Evolutionary conservation across 2,113 vertebrate species (phyloP).

Genomic region (Serinus canaria): DNA sequence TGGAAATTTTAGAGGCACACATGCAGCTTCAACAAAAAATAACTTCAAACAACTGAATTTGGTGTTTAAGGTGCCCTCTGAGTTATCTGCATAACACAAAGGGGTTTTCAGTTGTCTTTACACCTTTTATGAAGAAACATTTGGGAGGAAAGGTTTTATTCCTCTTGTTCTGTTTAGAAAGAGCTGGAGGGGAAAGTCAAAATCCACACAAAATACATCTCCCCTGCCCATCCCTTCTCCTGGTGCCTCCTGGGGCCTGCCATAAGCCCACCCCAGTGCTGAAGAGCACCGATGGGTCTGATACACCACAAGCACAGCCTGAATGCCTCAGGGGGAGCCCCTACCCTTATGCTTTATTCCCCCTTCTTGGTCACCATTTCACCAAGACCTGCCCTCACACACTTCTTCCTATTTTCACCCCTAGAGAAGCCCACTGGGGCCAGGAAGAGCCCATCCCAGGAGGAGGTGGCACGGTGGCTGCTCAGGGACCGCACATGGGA

Average conservation of each 20-base stretch:
- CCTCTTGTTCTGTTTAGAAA: background rate
- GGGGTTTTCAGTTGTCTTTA: background rate
- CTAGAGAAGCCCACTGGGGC: background rate
- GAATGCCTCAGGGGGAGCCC: background rate
- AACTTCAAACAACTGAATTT: background rate
- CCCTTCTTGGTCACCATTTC: background rate
- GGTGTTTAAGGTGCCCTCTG: background rate
- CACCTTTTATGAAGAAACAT: background rate
- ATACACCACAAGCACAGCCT: background rate
- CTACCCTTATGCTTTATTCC: background rate
- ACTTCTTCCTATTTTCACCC: background rate
- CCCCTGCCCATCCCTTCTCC: background rate
- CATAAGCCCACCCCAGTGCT: fast-evolving
- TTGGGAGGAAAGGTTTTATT: background rate
- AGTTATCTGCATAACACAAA: background rate
- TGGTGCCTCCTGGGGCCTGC: background rate
- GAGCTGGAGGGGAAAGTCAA: background rate
- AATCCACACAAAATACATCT: background rate
- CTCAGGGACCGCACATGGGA: fast-evolving
- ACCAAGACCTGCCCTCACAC: background rate
- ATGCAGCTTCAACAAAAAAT: background rate
- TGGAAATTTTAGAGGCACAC: background rate
- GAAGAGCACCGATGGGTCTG: fast-evolving
- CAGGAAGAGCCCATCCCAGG: background rate
- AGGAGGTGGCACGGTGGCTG: background rate